A percentile compares a stretch with the other conserved stretches of the same genome.
Evolutionary conservation across 2,113 vertebrate genomes (phyloP).

Genomic region (Mobula hypostoma): DNA sequence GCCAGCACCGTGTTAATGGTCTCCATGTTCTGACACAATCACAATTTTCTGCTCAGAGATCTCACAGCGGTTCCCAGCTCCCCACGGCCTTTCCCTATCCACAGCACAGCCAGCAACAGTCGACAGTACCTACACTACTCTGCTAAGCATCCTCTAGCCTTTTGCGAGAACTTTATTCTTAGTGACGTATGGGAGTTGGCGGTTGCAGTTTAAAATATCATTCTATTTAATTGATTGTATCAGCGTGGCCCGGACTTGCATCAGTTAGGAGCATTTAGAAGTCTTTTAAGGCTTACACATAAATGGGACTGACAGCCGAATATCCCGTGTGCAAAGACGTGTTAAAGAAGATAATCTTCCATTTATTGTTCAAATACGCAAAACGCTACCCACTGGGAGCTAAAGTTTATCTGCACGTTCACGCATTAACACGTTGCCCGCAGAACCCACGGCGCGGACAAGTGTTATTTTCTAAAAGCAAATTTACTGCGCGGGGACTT

Average conservation of each 20-base stretch:
- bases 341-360: background rate
- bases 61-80: background rate
- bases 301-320: background rate
- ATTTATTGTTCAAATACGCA: background rate
- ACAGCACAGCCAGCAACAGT: background rate
- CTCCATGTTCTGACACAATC: slow-evolving; percentile 34
- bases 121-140: background rate
- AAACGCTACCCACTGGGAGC: background rate
- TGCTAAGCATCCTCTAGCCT: background rate
- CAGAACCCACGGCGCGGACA: background rate
- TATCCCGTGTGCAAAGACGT: too few species aligned
- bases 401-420: background rate
- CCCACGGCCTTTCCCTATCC: background rate
- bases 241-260: background rate
- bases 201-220: background rate
- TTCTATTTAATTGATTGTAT: background rate
- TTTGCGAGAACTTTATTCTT: too few species aligned
- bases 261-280: background rate
- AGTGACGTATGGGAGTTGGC: background rate
- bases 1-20: slow-evolving; percentile 31
- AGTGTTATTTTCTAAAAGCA: background rate
- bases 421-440: background rate
- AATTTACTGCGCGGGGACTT: background rate
- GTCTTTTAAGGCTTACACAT: background rate
- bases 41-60: slow-evolving; percentile 28